Conservation (phyloP, 64 coral and sea anemone species). For the Actinia equina region DNA sequence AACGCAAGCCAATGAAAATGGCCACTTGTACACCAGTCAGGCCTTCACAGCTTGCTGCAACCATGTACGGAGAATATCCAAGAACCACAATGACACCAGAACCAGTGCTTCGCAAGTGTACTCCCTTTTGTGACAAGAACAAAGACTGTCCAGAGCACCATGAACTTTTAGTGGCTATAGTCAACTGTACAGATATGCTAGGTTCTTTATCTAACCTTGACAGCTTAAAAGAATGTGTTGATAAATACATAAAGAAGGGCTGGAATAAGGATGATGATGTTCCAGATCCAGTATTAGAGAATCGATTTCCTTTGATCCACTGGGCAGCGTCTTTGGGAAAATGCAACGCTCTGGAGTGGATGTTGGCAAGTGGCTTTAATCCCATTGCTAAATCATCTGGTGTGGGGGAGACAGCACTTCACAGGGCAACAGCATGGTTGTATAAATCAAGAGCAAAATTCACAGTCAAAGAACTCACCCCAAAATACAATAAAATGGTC, state of each 20-base stretch:
- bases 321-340: slow-evolving; percentile 95
- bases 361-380: slow-evolving; percentile 86
- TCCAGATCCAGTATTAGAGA: slow-evolving; percentile 85
- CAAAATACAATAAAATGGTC: slow-evolving; percentile 87
- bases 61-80: slow-evolving; percentile 28
- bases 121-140: slow-evolving; percentile 93
- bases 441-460: slow-evolving; percentile 81
- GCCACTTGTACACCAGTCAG: slow-evolving; percentile 10
- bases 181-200: slow-evolving; percentile 92
- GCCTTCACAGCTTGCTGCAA: slow-evolving; percentile 19
- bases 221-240: slow-evolving; percentile 86
- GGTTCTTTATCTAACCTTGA: slow-evolving; percentile 91
- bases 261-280: slow-evolving; percentile 95
- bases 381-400: slow-evolving; percentile 66
- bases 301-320: slow-evolving; percentile 84
- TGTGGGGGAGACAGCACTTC: slow-evolving; percentile 82
- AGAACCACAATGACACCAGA: slow-evolving; percentile 45
- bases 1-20: slow-evolving; percentile 4
- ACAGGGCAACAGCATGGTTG: slow-evolving; percentile 66
- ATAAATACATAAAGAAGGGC: slow-evolving; percentile 79
- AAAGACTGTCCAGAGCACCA: slow-evolving; percentile 93
- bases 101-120: slow-evolving; percentile 78
- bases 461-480: slow-evolving; percentile 92
- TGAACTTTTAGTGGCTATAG: slow-evolving; percentile 84
- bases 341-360: slow-evolving; percentile 92